Conservation (phyloP, 2,113 vertebrate genomes). For the Calonectris borealis region DNA sequence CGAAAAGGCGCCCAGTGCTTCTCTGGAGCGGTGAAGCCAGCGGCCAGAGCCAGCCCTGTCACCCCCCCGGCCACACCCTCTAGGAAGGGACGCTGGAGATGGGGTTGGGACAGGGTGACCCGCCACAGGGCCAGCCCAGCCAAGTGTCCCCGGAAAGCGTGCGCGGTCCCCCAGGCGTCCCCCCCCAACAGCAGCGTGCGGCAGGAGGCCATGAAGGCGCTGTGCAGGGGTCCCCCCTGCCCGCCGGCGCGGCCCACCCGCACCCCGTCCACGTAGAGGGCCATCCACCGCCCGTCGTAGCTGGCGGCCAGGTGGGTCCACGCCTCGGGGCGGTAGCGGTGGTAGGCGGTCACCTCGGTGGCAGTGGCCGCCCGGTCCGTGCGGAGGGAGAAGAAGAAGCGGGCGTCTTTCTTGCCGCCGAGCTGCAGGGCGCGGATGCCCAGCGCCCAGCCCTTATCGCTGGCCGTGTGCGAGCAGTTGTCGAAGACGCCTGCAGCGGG, state of each 20-base stretch:
- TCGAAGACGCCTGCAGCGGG: conserved; percentile 86
- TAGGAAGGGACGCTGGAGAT: conserved; percentile 73
- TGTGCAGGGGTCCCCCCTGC: conserved; percentile 87
- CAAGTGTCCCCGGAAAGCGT: conserved; percentile 85
- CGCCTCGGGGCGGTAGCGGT: conserved; percentile 75
- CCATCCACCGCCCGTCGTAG: conserved; percentile 85
- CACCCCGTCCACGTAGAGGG: conserved; percentile 87
- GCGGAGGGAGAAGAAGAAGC: conserved; percentile 92
- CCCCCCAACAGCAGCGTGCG: conserved; percentile 88
- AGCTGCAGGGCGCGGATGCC: conserved; percentile 84
- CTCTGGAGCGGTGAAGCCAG: conserved; percentile 74
- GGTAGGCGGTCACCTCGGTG: conserved; percentile 77
- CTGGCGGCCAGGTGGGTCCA: conserved; percentile 91
- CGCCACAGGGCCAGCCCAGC: conserved; percentile 83
- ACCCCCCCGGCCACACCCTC: background rate
- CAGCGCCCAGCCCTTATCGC: conserved; percentile 92
- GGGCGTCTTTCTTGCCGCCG: conserved; percentile 79
- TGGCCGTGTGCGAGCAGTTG: conserved; percentile 90
- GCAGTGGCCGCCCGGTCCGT: conserved; percentile 85
- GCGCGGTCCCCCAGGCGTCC: conserved; percentile 77
- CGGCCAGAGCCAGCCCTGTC: conserved; percentile 61
- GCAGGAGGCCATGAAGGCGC: conserved; percentile 88
- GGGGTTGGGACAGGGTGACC: conserved; percentile 69
- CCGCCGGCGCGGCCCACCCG: conserved; percentile 80
- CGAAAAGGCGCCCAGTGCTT: conserved; percentile 81